These are phyloP conservation scores for Amphipyra tragopoginis DNA, from an alignment of 2,888 invertebrate species.

Conservation along the genomic window DNA sequence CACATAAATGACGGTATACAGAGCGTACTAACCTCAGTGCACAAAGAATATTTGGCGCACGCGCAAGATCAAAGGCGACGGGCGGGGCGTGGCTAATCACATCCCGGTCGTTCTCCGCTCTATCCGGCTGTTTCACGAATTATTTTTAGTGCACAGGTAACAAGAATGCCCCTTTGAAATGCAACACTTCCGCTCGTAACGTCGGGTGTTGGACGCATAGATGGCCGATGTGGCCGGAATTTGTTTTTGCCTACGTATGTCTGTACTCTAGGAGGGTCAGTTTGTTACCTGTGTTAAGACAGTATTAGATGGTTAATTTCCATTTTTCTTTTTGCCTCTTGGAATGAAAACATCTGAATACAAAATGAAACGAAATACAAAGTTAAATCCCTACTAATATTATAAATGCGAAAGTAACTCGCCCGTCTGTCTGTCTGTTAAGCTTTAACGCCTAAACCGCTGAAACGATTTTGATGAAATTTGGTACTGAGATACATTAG, in stretches of 20 bases:
- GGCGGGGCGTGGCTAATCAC: conserved; percentile 76
- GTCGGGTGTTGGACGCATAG: conserved; percentile 65
- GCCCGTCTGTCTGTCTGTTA: too few relatives aligned
- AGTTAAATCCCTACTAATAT: too few relatives aligned
- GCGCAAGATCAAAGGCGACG: conserved; percentile 76
- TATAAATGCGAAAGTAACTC: too few relatives aligned
- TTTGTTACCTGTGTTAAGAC: too few relatives aligned
- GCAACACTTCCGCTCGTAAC: conserved; percentile 87
- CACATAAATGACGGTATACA: conserved; percentile 36
- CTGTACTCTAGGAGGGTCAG: conserved; percentile 16
- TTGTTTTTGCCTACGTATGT: conserved; percentile 50
- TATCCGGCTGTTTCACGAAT: conserved; percentile 70
- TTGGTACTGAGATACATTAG: too few relatives aligned
- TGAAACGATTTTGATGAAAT: too few relatives aligned
- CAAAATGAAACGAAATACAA: too few relatives aligned
- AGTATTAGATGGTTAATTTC: too few relatives aligned
- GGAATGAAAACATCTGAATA: too few relatives aligned
- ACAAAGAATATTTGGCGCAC: conserved; percentile 68
- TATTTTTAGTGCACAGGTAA: conserved; percentile 88
- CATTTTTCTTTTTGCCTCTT: too few relatives aligned
- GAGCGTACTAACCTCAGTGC: conserved; percentile 50
- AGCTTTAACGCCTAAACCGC: too few relatives aligned
- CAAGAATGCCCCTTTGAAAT: conserved; percentile 89
- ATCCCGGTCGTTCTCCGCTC: conserved; percentile 67
- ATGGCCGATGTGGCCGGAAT: conserved; percentile 24